Evolutionary conservation across 2,797 vertebrate genomes (phyloP).

Genomic region (Falco columbarius): DNA sequence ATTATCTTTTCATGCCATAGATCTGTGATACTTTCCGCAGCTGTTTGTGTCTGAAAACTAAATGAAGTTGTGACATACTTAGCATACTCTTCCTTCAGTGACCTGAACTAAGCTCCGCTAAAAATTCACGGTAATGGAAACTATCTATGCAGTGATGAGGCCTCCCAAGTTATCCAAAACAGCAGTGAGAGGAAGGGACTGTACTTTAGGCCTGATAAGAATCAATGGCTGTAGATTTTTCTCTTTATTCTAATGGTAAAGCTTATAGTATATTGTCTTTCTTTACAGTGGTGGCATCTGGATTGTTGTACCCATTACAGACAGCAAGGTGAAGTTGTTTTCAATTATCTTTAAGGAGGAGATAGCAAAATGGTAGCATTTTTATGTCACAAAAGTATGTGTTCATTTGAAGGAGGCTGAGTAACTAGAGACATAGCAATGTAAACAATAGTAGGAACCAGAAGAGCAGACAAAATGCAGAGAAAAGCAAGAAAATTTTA

Average conservation of each 20-base stretch:
- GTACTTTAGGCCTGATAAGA: background rate
- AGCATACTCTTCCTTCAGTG: background rate
- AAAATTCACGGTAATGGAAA: background rate
- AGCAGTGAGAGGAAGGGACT: background rate
- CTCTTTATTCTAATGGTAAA: background rate
- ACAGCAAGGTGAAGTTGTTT: background rate
- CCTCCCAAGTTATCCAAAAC: background rate
- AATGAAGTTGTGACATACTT: constrained; percentile 15
- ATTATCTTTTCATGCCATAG: constrained; percentile 57
- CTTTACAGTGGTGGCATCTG: background rate
- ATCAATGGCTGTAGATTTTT: background rate
- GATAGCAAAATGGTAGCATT: background rate
- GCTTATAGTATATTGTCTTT: background rate
- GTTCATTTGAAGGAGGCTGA: background rate
- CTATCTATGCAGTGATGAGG: background rate
- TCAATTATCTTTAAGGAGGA: background rate
- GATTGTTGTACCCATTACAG: accelerated
- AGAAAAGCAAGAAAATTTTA: background rate
- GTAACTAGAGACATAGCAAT: background rate
- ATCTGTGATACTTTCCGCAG: background rate
- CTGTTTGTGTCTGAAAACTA: constrained; percentile 28
- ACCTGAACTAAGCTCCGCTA: background rate
- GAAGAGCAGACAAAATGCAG: background rate
- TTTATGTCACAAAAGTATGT: background rate
- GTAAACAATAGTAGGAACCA: background rate